Evolutionary conservation across 2,797 vertebrate species (phyloP).

Genomic region (Microcaecilia unicolor): DNA sequence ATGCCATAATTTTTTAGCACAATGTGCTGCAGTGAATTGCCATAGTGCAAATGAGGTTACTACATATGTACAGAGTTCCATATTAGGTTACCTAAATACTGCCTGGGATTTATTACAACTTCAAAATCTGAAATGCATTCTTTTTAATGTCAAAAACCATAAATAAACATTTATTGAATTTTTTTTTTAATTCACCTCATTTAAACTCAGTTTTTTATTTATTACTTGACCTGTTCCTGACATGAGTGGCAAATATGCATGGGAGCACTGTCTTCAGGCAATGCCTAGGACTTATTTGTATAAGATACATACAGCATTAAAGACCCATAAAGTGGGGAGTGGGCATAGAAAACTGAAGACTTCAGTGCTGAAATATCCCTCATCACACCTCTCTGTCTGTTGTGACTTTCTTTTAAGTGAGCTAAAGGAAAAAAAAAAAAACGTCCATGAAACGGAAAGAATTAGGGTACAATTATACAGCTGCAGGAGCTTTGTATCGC

Average conservation of each 20-base stretch:
- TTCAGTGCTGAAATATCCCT: constrained; percentile 59
- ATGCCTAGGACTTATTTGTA: constrained; percentile 88
- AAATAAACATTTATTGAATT: constrained; percentile 63
- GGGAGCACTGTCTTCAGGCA: constrained; percentile 66
- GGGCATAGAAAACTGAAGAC: constrained; percentile 20
- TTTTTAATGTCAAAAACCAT: constrained; percentile 54
- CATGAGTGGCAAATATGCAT: constrained; percentile 54
- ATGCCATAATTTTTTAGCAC: constrained; percentile 77
- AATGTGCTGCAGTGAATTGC: constrained; percentile 76
- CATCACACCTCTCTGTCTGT: constrained; percentile 63
- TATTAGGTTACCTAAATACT: constrained; percentile 57
- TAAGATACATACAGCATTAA: constrained; percentile 87
- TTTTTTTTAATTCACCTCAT: constrained; percentile 73
- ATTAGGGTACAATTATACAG: constrained; percentile 71
- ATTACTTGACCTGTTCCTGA: constrained; percentile 85
- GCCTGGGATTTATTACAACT: constrained; percentile 61
- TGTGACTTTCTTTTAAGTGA: constrained; percentile 81
- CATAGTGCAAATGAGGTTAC: constrained; percentile 59
- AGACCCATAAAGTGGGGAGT: constrained; percentile 40
- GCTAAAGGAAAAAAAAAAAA: constrained; percentile 56
- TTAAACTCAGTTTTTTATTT: constrained; percentile 86
- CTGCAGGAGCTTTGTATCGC: constrained; percentile 72
- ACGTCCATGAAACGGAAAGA: constrained; percentile 61
- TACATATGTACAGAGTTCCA: constrained; percentile 66
- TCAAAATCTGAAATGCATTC: constrained; percentile 44